A percentile compares a stretch with the other conserved stretches of the same genome.
Conservation (phyloP, 2,888 invertebrate species). For the Clivina fossor region DNA sequence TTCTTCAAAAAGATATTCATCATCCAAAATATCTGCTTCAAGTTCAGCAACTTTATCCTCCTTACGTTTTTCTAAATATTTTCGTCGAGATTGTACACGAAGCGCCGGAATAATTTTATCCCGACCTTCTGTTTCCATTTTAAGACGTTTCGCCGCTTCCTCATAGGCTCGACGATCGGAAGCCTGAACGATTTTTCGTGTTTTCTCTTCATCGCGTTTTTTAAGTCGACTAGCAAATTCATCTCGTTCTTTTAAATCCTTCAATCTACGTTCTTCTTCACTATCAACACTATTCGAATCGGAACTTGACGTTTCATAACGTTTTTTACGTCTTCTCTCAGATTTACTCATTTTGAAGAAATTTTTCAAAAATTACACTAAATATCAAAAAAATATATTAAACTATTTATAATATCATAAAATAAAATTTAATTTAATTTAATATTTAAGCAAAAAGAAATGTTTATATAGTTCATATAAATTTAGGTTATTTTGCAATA, state of each 20-base stretch:
- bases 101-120: slow-evolving; percentile 86
- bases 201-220: slow-evolving; percentile 85
- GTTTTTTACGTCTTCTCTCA: slow-evolving; percentile 53
- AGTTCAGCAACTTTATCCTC: slow-evolving; percentile 94
- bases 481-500: no score
- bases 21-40: slow-evolving; percentile 93
- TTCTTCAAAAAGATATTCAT: slow-evolving; percentile 92
- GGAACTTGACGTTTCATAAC: slow-evolving; percentile 58
- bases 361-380: no score
- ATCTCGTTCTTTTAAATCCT: slow-evolving; percentile 89
- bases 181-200: slow-evolving; percentile 73
- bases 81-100: slow-evolving; percentile 85
- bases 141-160: slow-evolving; percentile 88
- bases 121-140: slow-evolving; percentile 82
- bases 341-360: slow-evolving; percentile 36
- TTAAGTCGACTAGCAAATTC: slow-evolving; percentile 89
- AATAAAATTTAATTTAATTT: no score
- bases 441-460: no score
- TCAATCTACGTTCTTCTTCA: slow-evolving; percentile 75
- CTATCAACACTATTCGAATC: slow-evolving; percentile 66
- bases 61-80: slow-evolving; percentile 94
- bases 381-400: background rate
- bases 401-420: background rate
- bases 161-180: slow-evolving; percentile 71
- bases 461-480: no score